Evolutionary conservation across 2,113 vertebrate genomes (phyloP).

Genomic region (Tachysurus vachellii): DNA sequence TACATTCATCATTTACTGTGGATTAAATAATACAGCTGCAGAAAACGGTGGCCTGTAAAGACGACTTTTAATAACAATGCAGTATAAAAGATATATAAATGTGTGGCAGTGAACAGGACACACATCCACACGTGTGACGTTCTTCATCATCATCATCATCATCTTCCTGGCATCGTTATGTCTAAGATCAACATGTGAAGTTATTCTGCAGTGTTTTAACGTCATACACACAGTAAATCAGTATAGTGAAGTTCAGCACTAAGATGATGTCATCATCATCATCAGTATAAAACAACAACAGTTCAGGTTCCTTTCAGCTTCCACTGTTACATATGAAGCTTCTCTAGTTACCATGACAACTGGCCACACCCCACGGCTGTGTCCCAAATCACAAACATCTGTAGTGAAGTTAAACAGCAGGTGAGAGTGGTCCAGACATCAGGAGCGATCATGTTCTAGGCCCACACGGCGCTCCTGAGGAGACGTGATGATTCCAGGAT

Average conservation of each 20-base stretch:
- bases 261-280: background rate
- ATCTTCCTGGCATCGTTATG: background rate
- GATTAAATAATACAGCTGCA: background rate
- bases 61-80: background rate
- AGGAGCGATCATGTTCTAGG: background rate
- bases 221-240: background rate
- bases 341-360: background rate
- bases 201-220: background rate
- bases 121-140: background rate
- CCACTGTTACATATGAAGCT: background rate
- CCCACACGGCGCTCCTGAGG: background rate
- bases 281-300: background rate
- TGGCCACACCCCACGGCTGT: background rate
- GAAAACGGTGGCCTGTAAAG: background rate
- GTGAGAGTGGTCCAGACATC: background rate
- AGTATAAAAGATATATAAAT: background rate
- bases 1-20: background rate
- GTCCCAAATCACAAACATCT: background rate
- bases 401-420: background rate
- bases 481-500: background rate
- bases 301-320: background rate
- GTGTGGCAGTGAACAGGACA: background rate
- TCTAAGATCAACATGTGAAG: background rate
- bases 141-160: background rate
- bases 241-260: background rate